phyloP scores from a whole-genome alignment of 2,797 vertebrate genomes.

The Myotis myotis region DNA sequence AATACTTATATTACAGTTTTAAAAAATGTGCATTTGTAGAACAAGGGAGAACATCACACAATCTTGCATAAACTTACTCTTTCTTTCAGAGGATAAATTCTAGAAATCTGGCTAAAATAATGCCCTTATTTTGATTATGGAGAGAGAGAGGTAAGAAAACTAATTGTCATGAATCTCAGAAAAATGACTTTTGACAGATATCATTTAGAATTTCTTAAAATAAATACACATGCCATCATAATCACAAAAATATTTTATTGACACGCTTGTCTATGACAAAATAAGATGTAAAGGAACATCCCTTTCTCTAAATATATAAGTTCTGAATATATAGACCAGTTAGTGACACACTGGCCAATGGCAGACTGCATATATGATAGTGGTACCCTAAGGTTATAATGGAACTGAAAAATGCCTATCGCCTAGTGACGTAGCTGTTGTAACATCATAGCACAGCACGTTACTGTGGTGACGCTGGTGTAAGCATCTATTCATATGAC shows the following conservation, averaged over 20 bases:
- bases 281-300: not conserved
- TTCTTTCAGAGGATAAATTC: conserved; percentile 46
- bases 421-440: not conserved
- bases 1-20: conserved; percentile 57
- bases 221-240: not conserved
- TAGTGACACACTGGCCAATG: not conserved
- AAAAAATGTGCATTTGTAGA: conserved; percentile 8
- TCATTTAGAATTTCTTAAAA: conserved; percentile 28
- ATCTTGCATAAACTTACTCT: conserved; percentile 32
- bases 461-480: not conserved
- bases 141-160: not conserved
- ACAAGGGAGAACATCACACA: conserved; percentile 13
- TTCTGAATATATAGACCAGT: not conserved
- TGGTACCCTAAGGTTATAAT: not conserved
- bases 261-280: not conserved
- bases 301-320: not conserved
- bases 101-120: conserved; percentile 20
- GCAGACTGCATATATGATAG: not conserved
- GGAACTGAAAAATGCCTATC: not conserved
- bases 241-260: not conserved
- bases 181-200: not conserved
- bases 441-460: not conserved
- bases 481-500: not conserved
- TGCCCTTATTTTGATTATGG: not conserved
- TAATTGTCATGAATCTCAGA: not conserved